A percentile compares a stretch with the other conserved stretches of the same genome.
Conservation (phyloP, 1,140 invertebrate genomes). For the Drosophila grimshawi region DNA sequence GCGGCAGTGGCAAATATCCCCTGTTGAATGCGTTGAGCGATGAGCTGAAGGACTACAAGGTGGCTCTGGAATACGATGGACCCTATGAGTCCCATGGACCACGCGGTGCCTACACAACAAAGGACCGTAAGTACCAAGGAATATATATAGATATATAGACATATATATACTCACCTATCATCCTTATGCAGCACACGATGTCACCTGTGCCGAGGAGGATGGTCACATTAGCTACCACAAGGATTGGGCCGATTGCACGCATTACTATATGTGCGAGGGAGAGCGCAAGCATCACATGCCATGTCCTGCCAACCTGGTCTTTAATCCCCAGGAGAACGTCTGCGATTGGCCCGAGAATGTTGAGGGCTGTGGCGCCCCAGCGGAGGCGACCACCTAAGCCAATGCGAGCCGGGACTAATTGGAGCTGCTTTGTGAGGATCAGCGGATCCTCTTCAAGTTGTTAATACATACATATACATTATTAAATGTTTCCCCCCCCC, state of each 20-base stretch:
- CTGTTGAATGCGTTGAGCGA: constrained; percentile 94
- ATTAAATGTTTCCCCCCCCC: constrained; percentile 52
- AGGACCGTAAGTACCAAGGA: constrained; percentile 90
- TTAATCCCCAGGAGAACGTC: constrained; percentile 96
- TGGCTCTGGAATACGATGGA: constrained; percentile 93
- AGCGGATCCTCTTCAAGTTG: constrained; percentile 42
- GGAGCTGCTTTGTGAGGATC: not conserved
- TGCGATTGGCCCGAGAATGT: constrained; percentile 99
- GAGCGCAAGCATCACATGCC: constrained; percentile 98
- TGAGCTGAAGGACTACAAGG: constrained; percentile 92
- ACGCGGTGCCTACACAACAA: constrained; percentile 91
- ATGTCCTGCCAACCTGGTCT: constrained; percentile 97
- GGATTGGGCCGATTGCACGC: constrained; percentile 95
- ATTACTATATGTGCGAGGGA: constrained; percentile 98
- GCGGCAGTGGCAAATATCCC: constrained; percentile 96
- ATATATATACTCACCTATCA: too few species aligned
- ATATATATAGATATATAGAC: too few species aligned
- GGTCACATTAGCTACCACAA: constrained; percentile 96
- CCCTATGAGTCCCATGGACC: constrained; percentile 91
- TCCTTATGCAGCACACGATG: constrained; percentile 90
- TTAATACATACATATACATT: constrained; percentile 62
- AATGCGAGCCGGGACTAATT: not conserved
- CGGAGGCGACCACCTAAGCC: constrained; percentile 88
- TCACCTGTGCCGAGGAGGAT: constrained; percentile 95
- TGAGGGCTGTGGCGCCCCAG: constrained; percentile 93